Conservation (phyloP, 1,140 invertebrate species). For the Drosophila lacertosa region DNA sequence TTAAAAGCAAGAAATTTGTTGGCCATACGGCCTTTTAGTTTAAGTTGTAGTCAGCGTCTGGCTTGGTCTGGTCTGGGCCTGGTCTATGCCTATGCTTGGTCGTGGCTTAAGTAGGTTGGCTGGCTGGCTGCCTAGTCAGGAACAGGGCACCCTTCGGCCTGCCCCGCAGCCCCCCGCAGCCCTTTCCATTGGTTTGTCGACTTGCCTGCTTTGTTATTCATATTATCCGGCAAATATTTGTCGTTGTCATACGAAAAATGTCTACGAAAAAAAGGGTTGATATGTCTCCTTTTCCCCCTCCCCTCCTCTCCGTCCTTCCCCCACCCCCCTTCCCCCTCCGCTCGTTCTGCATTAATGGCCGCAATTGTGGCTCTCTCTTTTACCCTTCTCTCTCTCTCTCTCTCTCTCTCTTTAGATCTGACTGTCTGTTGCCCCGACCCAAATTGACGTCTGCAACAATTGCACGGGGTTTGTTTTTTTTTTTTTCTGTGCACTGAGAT, state of each 20-base stretch:
- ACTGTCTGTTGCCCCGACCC: conserved; percentile 57
- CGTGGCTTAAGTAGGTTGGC: conserved; percentile 61
- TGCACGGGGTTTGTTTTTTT: conserved; percentile 40
- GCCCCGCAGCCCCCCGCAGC: neutral
- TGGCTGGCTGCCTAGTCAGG: conserved; percentile 28
- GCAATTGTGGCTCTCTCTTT: conserved; percentile 64
- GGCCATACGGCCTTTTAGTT: conserved; percentile 74
- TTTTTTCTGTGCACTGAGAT: conserved; percentile 57
- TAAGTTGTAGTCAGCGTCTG: conserved; percentile 67
- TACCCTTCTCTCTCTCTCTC: neutral
- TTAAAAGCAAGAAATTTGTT: conserved; percentile 36
- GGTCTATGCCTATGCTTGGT: conserved; percentile 23
- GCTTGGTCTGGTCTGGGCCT: conserved; percentile 39
- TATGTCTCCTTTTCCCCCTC: neutral
- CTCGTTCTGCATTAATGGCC: conserved; percentile 66
- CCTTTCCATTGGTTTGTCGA: conserved; percentile 30
- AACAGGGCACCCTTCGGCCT: conserved; percentile 5
- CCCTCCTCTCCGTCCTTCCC: neutral
- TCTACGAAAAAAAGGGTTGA: conserved; percentile 57
- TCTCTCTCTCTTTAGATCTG: neutral
- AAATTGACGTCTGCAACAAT: conserved; percentile 72
- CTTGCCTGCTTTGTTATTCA: conserved; percentile 76
- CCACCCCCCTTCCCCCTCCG: neutral
- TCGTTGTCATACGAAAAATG: conserved; percentile 80
- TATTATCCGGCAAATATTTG: conserved; percentile 82